phyloP scores from a whole-genome alignment of 2,888 invertebrate genomes.

The Anarsia innoxiella region DNA sequence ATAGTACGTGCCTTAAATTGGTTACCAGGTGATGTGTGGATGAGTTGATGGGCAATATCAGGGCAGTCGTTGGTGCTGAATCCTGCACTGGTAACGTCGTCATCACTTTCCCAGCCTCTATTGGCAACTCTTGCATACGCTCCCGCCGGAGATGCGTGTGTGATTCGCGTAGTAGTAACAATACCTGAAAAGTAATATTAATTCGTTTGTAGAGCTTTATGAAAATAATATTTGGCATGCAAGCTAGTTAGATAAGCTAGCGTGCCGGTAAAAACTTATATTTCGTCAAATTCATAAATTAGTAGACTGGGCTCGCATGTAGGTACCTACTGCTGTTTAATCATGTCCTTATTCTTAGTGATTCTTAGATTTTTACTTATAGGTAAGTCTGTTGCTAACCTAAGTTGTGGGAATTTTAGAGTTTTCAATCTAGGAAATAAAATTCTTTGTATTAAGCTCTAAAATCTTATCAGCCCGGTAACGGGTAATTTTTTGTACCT shows the following conservation, averaged over 20 bases:
- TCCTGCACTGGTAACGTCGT: conserved; percentile 49
- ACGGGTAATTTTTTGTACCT: no score
- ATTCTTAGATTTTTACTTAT: no score
- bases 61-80: conserved; percentile 67
- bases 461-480: no score
- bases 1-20: conserved; percentile 75
- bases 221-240: neutral
- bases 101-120: conserved; percentile 82
- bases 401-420: no score
- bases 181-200: conserved; percentile 67
- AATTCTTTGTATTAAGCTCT: no score
- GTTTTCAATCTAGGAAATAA: no score
- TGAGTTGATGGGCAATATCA: conserved; percentile 83
- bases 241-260: neutral
- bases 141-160: conserved; percentile 84
- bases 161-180: conserved; percentile 84
- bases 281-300: no score
- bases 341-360: no score
- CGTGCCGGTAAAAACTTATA: no score
- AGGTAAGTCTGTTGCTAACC: no score
- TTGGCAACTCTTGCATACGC: conserved; percentile 79
- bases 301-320: no score
- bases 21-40: conserved; percentile 77
- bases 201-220: neutral
- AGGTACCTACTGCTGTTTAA: no score